Conservation (phyloP, 2,888 invertebrate species). For the Drosophila prostipennis region DNA sequence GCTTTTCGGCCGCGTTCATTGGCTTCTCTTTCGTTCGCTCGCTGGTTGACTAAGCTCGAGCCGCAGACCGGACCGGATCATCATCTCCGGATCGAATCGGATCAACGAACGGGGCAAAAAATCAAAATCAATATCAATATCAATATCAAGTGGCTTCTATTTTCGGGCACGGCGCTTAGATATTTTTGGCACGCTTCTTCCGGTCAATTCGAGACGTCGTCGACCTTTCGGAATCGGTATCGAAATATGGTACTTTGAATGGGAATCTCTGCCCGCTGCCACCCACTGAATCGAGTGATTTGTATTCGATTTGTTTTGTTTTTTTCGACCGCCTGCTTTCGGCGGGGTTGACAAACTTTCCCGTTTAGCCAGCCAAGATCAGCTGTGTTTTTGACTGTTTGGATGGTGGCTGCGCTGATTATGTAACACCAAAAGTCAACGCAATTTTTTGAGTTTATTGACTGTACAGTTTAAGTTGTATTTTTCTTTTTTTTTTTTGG, state of each 20-base stretch:
- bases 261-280: constrained; percentile 8
- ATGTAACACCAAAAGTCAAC: constrained; percentile 65
- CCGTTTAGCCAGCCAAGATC: constrained; percentile 32
- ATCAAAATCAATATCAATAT: not conserved
- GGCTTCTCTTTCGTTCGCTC: constrained; percentile 7
- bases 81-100: constrained; percentile 6
- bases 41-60: constrained; percentile 6
- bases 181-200: constrained; percentile 77
- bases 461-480: constrained; percentile 35
- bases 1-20: constrained; percentile 11
- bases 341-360: constrained; percentile 71
- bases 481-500: constrained; percentile 13
- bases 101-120: constrained; percentile 30
- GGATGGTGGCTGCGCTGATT: constrained; percentile 44
- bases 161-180: constrained; percentile 57
- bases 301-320: constrained; percentile 39
- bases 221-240: constrained; percentile 55
- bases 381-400: constrained; percentile 31
- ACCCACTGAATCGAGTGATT: constrained; percentile 17
- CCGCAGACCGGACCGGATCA: constrained; percentile 4
- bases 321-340: not conserved
- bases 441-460: constrained; percentile 56
- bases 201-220: constrained; percentile 55
- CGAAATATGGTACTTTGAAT: not conserved
- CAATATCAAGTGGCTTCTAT: constrained; percentile 46